A percentile compares a stretch with the other conserved stretches of the same genome.
Evolutionary conservation across 2,888 invertebrate genomes (phyloP).

Genomic region (Chloroclysta siterata): DNA sequence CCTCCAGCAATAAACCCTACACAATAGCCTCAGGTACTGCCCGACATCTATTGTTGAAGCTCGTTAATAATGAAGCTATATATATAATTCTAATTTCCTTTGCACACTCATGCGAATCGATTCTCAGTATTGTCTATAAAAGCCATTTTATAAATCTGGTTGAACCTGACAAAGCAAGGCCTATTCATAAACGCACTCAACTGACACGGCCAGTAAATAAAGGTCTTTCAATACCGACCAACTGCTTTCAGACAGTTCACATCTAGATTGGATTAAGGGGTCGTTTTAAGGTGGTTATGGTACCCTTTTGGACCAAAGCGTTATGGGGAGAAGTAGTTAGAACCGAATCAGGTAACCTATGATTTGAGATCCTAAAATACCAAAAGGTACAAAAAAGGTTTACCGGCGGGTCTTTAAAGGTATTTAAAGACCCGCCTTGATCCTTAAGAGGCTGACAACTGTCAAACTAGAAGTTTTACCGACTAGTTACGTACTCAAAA

Average conservation of each 20-base stretch:
- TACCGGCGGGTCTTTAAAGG: too few relatives aligned
- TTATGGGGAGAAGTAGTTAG: not conserved
- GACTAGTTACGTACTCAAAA: too few relatives aligned
- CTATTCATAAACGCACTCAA: constrained; percentile 55
- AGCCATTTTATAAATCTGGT: constrained; percentile 42
- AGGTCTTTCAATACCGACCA: constrained; percentile 45
- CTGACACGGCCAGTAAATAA: constrained; percentile 48
- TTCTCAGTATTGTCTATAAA: constrained; percentile 47
- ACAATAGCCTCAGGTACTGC: not conserved
- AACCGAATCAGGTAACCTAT: not conserved
- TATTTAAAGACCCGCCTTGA: too few relatives aligned
- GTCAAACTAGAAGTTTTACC: too few relatives aligned
- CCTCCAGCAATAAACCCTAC: not conserved
- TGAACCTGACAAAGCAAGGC: constrained; percentile 50
- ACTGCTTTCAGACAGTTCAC: constrained; percentile 28
- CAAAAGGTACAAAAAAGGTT: too few relatives aligned
- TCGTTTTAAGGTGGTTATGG: constrained; percentile 51
- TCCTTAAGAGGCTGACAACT: too few relatives aligned
- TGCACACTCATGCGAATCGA: constrained; percentile 1
- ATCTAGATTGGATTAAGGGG: constrained; percentile 50
- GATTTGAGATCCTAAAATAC: not conserved
- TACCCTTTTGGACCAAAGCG: constrained; percentile 55
- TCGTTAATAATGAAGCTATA: not conserved
- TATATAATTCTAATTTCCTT: constrained; percentile 4
- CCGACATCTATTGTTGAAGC: not conserved